These are phyloP conservation scores for Hylaeus anthracinus DNA, from an alignment of 1,140 invertebrate species.

Conservation along the genomic window DNA sequence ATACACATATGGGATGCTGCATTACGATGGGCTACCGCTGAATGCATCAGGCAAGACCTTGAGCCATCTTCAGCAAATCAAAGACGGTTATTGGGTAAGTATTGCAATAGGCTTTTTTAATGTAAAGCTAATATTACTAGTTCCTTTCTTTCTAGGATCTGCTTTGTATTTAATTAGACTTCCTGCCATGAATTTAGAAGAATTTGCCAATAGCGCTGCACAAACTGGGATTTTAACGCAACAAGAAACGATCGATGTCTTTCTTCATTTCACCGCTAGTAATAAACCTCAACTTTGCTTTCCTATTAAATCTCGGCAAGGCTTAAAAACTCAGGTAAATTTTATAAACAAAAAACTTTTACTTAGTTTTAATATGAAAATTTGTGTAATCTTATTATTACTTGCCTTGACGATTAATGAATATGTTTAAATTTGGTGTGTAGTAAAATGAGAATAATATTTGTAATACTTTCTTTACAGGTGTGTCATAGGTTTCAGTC, in stretches of 20 bases:
- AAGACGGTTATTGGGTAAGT: constrained; percentile 73
- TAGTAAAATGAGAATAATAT: not conserved
- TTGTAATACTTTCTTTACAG: constrained; percentile 75
- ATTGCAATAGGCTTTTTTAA: not conserved
- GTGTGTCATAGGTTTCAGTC: constrained; percentile 97
- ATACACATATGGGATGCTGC: constrained; percentile 94
- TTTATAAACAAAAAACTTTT: constrained; percentile 13
- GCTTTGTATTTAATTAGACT: constrained; percentile 93
- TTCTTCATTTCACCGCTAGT: constrained; percentile 92
- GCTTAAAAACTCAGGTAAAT: constrained; percentile 90
- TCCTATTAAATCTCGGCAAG: constrained; percentile 89
- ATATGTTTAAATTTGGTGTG: not conserved
- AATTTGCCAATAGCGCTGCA: constrained; percentile 95
- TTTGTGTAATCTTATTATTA: not conserved
- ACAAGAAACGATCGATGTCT: constrained; percentile 95
- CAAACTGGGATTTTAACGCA: constrained; percentile 93
- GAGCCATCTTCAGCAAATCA: constrained; percentile 87
- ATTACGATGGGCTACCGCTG: constrained; percentile 93
- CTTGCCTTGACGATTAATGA: not conserved
- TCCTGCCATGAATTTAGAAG: constrained; percentile 94
- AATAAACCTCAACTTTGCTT: constrained; percentile 91
- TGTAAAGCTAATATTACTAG: not conserved
- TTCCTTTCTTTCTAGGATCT: constrained; percentile 83
- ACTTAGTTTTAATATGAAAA: not conserved
- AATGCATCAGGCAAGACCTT: constrained; percentile 90